Base-by-base conservation (phyloP, 92 coral and sea anemone genomes). In the Parazoanthus atlanticus region DNA sequence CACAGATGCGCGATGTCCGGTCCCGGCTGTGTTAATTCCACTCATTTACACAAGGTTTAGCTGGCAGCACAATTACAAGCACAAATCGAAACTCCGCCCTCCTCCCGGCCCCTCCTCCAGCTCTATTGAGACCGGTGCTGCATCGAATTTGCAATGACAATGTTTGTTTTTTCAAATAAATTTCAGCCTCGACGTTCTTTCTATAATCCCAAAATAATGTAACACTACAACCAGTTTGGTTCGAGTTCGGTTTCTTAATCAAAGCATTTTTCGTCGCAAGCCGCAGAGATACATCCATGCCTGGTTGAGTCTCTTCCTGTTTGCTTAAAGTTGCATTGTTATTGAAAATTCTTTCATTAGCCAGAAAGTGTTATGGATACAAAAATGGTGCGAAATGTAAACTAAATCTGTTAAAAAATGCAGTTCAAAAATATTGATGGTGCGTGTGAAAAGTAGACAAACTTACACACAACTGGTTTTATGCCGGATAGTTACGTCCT, bases 301-400 rank as follows among this genome's bases (percentile, higher is more conserved):
- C 70, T 64, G 70, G 70, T 64, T 25, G 70, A 64, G 70, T 64
- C 70, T 64, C 8, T 64, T 64, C 70, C 70, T 64, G 70, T 64
- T 64, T 64, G 70, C 70, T 64, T 10, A 1, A 64, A 64, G 70
- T 64, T 64, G 70, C 70, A 64, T 64, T 64, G 70, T 64, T 64
- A 64, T 64, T 1, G 70, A 64, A 64, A 64, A 64, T 64, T 64
- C 70, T 25, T 64, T 64, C 70, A 64, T 64, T 64, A 64, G 70
- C 70, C 70, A 64, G 70, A 64, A 64, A 64, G 70, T 64, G 70
- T 64, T 64, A 64, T 64, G 70, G 70, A 64, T 64, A 64, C 70
- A 64, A 17, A 64, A 64, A 64, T 11, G 70, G 70, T 64, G 70
- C 70, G 25, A 64, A 64, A 64, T 64, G 70, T 64, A 64, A 64